Base-by-base conservation (phyloP, 1,140 invertebrate species). In the Pseudobourletiella spinata region DNA sequence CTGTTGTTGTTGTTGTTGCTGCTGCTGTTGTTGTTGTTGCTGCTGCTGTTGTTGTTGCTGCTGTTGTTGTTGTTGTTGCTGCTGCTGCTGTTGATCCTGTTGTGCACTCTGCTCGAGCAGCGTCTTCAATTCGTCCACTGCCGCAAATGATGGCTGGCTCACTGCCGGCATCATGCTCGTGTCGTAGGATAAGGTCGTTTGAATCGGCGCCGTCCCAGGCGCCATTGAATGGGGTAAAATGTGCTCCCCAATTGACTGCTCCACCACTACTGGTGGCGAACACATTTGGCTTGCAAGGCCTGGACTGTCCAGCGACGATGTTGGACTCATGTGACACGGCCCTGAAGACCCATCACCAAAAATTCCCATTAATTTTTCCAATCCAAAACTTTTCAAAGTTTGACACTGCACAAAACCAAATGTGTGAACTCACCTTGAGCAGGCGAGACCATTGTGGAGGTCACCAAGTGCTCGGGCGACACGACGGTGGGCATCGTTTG, bases 61-160 rank as follows among this genome's bases (percentile, higher is more conserved):
- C n/a, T n/a, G n/a, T n/a, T n/a, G n/a, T n/a, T n/a, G n/a, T n/a
- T n/a, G n/a, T n/a, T n/a, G n/a, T n/a, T n/a, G n/a, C n/a, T n/a
- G n/a, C n/a, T n/a, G n/a, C 3, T 39, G 3, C 18, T 6, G 8
- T 8, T 39, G 29, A 14, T 8, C 8, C n/a, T 57, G 54, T 29
- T 62, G 50, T 16, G 43, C 48, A 54, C 61, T 63, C 25, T 67
- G 61, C 4, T 63, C 61, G 11, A 67, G 48, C 24, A 67, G 28
- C 6, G 18, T 42, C 11, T 62, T 51, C 6, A 67, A 30, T 28
- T 67, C 65, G 20, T 56, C 57, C 8, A 67, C 65, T 0, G 61
- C 65, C 25, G 58, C 42, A 4, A 57, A 22, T 29, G 56, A 60
- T 32, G 59, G 56, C 4, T 48, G 42, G 16, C 51, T 57, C 1